A percentile compares a stretch with the other conserved stretches of the same genome.
phyloP scores from a whole-genome alignment of 23 tunicate species.

The Ciona savignyi region DNA sequence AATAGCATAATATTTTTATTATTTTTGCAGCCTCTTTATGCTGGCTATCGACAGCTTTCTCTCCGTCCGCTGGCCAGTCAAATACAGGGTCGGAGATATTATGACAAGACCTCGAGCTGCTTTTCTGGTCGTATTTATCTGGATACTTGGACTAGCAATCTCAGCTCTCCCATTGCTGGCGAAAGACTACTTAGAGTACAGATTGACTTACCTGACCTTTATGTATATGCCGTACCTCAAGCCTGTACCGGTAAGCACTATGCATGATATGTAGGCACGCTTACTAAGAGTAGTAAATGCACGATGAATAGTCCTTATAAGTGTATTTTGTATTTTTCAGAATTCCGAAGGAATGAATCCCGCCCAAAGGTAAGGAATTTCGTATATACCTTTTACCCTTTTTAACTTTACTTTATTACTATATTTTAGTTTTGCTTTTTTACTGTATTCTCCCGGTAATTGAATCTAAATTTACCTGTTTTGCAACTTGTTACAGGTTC shows the following conservation, averaged over 20 bases:
- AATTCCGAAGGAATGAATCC: not conserved
- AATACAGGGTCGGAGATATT: constrained; percentile 83
- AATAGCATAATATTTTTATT: no score
- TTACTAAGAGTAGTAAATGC: no score
- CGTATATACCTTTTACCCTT: no score
- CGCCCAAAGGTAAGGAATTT: not conserved
- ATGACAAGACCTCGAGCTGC: constrained; percentile 50
- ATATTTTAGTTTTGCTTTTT: no score
- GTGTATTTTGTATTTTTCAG: not conserved
- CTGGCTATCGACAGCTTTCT: constrained; percentile 73
- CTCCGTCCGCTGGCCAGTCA: constrained; percentile 78
- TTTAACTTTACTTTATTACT: no score
- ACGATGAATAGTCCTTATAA: not conserved
- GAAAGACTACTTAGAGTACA: constrained; percentile 24
- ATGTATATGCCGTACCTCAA: constrained; percentile 44
- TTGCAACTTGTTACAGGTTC: not conserved
- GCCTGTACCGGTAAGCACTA: constrained; percentile 53
- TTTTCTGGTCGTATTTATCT: constrained; percentile 13
- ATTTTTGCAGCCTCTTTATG: constrained; percentile 52
- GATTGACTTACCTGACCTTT: constrained; percentile 37
- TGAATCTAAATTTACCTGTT: no score
- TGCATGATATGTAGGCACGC: not conserved
- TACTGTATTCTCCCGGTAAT: no score
- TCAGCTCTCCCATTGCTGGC: constrained; percentile 41
- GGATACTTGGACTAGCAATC: constrained; percentile 55